These are phyloP conservation scores for Cavia aperea DNA, from an alignment of 2,113 vertebrate genomes.

Conservation along the genomic window DNA sequence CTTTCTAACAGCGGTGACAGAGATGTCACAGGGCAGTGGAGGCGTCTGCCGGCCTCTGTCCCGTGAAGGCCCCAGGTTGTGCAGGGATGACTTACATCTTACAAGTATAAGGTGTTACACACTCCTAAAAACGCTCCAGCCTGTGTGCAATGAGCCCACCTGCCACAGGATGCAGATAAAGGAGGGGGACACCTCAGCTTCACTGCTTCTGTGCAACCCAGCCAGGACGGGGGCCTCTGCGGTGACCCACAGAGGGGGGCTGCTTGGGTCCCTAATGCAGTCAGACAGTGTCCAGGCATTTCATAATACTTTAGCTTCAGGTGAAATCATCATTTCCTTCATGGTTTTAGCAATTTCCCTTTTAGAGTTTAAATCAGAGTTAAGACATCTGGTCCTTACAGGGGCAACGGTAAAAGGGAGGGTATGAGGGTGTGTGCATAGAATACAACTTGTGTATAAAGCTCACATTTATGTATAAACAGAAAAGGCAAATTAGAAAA, in stretches of 20 bases:
- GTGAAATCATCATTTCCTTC: neutral
- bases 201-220: too few species aligned
- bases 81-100: neutral
- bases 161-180: too few species aligned
- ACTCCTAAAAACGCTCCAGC: neutral
- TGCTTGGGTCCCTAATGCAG: neutral
- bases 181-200: neutral
- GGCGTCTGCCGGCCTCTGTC: neutral
- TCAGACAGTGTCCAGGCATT: neutral
- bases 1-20: neutral
- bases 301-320: neutral
- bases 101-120: neutral
- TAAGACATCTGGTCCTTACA: neutral
- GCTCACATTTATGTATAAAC: neutral
- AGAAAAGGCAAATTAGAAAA: neutral
- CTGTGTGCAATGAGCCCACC: neutral
- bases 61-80: neutral
- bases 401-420: neutral
- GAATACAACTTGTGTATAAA: neutral
- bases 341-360: neutral
- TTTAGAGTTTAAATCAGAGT: neutral
- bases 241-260: neutral
- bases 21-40: neutral
- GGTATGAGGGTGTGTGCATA: neutral
- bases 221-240: rapidly evolving